Conservation (phyloP, 1,140 invertebrate species). For the Drosophila truncata region DNA sequence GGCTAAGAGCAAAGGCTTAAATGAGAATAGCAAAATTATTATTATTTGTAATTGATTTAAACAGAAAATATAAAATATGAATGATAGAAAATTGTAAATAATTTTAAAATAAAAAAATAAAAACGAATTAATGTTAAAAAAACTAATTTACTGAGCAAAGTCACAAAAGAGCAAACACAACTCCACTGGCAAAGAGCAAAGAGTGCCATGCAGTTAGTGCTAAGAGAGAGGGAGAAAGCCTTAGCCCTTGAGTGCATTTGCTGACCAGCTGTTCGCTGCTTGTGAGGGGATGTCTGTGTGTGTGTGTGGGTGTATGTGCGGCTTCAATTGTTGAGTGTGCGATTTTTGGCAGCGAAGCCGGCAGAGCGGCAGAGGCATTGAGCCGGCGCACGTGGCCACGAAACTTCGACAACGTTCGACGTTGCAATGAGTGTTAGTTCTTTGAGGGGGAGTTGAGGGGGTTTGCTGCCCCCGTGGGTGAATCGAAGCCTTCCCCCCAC, state of each 20-base stretch:
- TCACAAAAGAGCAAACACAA: neutral
- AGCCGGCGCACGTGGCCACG: constrained; percentile 68
- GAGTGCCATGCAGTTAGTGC: constrained; percentile 24
- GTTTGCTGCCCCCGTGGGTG: neutral
- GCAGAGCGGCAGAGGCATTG: constrained; percentile 19
- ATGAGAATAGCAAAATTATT: neutral
- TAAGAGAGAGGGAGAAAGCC: neutral
- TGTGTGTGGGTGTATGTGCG: neutral
- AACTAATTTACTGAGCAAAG: neutral
- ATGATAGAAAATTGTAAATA: neutral
- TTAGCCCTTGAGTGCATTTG: constrained; percentile 19
- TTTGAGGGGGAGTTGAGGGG: no score
- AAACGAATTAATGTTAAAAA: neutral
- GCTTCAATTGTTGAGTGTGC: constrained; percentile 39
- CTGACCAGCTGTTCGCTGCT: constrained; percentile 40
- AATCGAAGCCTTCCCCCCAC: constrained; percentile 5
- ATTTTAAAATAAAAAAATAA: no score
- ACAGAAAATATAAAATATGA: neutral
- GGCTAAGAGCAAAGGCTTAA: neutral
- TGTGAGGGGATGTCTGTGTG: constrained; percentile 2
- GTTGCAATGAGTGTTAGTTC: constrained; percentile 43
- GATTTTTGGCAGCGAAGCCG: constrained; percentile 37
- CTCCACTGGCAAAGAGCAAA: neutral
- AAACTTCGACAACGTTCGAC: constrained; percentile 62
- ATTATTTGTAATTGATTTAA: neutral